Percentiles rank a stretch among this genome's conserved stretches.
Conservation (phyloP, 2,113 vertebrate genomes). For the Notarius lentiginosus region DNA sequence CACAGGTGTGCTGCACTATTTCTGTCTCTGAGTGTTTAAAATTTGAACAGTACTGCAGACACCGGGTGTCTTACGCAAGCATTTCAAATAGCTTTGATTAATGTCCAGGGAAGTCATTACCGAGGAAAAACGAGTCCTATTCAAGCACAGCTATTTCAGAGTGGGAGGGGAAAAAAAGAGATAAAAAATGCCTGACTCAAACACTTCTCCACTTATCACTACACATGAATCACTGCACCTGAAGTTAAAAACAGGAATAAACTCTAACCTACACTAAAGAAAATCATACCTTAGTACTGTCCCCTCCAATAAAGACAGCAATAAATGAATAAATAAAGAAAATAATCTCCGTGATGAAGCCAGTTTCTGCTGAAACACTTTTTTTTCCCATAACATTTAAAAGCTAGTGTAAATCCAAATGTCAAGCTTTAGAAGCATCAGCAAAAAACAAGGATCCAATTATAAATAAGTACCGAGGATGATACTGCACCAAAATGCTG, state of each 20-base stretch:
- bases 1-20: conserved; percentile 35
- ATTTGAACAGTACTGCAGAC: conserved; percentile 46
- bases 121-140: conserved; percentile 28
- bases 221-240: conserved; percentile 4
- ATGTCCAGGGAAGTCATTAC: conserved; percentile 41
- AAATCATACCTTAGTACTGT: background rate
- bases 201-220: conserved; percentile 11
- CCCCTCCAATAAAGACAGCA: background rate
- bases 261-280: background rate
- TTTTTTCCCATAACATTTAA: background rate
- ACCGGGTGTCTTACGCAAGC: background rate
- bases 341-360: background rate
- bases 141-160: conserved; percentile 28
- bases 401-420: background rate
- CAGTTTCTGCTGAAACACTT: background rate
- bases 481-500: background rate
- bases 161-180: background rate
- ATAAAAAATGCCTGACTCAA: background rate
- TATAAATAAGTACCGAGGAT: background rate
- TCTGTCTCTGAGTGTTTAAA: conserved; percentile 37
- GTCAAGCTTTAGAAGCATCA: background rate
- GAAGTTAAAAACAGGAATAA: conserved; percentile 3
- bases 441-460: background rate
- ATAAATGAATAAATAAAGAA: background rate
- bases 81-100: conserved; percentile 38